Evolutionary conservation across 2,888 invertebrate species (phyloP).

Genomic region (Rhimphoctona megacephalus): DNA sequence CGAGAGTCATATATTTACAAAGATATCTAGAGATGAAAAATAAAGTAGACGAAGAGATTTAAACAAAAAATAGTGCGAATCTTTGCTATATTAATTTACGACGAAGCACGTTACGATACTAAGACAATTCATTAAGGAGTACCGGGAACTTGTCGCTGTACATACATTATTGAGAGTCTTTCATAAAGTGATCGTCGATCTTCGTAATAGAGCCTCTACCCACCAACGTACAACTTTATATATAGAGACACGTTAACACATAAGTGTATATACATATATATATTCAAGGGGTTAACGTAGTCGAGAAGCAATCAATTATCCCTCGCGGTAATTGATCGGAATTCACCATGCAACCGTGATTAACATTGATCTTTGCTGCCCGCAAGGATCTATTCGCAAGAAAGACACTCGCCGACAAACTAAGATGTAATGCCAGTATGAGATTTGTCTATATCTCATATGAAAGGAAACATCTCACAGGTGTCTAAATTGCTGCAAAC

Average conservation of each 20-base stretch:
- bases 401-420: constrained; percentile 38
- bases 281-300: constrained; percentile 22
- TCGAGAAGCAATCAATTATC: constrained; percentile 64
- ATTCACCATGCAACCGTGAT: constrained; percentile 62
- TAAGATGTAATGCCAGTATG: constrained; percentile 46
- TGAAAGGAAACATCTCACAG: constrained; percentile 19
- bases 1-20: constrained; percentile 17
- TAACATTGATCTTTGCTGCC: constrained; percentile 65
- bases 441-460: constrained; percentile 4
- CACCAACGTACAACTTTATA: constrained; percentile 8
- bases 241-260: background rate
- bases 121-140: constrained; percentile 61
- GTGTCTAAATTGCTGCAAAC: constrained; percentile 33
- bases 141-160: constrained; percentile 54
- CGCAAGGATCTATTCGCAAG: constrained; percentile 50
- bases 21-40: constrained; percentile 1
- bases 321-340: constrained; percentile 66
- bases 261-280: constrained; percentile 11
- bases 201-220: constrained; percentile 36
- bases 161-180: constrained; percentile 47
- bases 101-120: constrained; percentile 29
- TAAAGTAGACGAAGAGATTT: background rate
- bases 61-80: constrained; percentile 19
- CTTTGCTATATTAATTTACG: constrained; percentile 58
- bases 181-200: constrained; percentile 56